Percentiles rank a stretch among this genome's conserved stretches.
Conservation (phyloP, 2,888 invertebrate genomes). For the Acholoe squamosa region DNA sequence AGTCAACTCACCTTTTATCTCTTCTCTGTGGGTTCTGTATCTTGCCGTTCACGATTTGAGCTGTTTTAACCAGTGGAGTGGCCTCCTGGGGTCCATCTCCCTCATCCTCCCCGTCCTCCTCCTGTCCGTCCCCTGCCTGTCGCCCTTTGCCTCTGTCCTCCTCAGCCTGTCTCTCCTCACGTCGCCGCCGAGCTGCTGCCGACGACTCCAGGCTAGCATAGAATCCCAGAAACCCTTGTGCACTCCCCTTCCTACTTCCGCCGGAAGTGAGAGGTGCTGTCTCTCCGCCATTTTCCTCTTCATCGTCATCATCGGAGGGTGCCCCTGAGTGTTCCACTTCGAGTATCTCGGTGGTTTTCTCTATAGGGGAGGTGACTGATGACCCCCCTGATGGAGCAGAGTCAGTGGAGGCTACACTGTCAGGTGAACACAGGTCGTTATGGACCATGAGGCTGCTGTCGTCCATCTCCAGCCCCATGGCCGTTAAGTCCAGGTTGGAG, state of each 20-base stretch:
- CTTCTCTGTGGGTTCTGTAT: not conserved
- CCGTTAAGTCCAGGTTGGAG: slow-evolving; percentile 88
- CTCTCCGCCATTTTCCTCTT: slow-evolving; percentile 73
- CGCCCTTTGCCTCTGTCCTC: slow-evolving; percentile 65
- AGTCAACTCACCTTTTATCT: not conserved
- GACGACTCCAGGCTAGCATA: slow-evolving; percentile 79
- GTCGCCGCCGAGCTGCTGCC: slow-evolving; percentile 6
- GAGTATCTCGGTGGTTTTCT: slow-evolving; percentile 48
- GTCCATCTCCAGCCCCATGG: slow-evolving; percentile 88
- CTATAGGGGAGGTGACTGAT: not conserved
- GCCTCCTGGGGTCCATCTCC: not conserved
- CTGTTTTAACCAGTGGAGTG: not conserved
- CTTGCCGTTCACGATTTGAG: not conserved
- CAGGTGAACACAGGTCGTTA: slow-evolving; percentile 68
- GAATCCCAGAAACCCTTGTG: slow-evolving; percentile 79
- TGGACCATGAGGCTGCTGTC: slow-evolving; percentile 39
- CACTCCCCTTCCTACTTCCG: not conserved
- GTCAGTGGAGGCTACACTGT: slow-evolving; percentile 67
- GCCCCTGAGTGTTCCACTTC: slow-evolving; percentile 63
- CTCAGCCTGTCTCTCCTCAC: slow-evolving; percentile 5
- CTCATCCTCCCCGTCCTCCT: slow-evolving; percentile 9
- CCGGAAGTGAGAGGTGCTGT: slow-evolving; percentile 65
- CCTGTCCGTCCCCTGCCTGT: slow-evolving; percentile 67
- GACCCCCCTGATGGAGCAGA: slow-evolving; percentile 15
- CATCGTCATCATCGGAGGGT: slow-evolving; percentile 64